These are phyloP conservation scores for Camelus bactrianus DNA, from an alignment of 2,113 vertebrate species.

Conservation along the genomic window DNA sequence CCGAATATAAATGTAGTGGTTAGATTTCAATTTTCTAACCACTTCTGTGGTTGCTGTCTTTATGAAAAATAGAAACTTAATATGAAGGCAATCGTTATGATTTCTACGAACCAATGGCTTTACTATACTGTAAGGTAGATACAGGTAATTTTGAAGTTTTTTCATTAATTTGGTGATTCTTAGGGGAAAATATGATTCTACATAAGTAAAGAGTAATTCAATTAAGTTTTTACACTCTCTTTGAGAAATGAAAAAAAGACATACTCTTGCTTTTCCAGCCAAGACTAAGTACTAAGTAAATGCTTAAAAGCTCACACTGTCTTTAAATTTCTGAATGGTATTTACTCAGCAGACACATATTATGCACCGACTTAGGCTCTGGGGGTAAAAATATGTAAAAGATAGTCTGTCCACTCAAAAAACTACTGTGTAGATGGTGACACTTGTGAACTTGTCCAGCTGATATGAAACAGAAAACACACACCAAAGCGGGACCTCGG, in stretches of 20 bases:
- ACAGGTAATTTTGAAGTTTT: neutral
- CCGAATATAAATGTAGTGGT: neutral
- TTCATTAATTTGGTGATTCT: conserved; percentile 1
- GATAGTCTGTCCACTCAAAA: neutral
- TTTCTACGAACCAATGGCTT: neutral
- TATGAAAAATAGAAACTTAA: neutral
- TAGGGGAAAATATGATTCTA: neutral
- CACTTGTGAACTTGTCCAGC: neutral
- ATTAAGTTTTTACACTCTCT: neutral
- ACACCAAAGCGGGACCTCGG: neutral
- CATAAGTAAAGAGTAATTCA: neutral
- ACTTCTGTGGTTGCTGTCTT: neutral
- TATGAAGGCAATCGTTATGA: neutral
- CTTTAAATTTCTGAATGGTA: neutral
- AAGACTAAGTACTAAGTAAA: neutral
- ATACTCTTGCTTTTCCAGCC: neutral
- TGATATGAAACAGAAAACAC: neutral
- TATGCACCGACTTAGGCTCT: neutral
- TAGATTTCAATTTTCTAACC: neutral
- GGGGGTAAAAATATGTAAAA: neutral
- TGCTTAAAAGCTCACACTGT: neutral
- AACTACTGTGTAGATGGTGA: neutral
- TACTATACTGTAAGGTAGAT: neutral
- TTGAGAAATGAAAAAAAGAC: neutral
- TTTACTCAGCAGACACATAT: neutral